Percentiles rank a stretch among this genome's conserved stretches.
phyloP scores from a whole-genome alignment of 1,140 invertebrate species.

The Pomacea maculata region DNA sequence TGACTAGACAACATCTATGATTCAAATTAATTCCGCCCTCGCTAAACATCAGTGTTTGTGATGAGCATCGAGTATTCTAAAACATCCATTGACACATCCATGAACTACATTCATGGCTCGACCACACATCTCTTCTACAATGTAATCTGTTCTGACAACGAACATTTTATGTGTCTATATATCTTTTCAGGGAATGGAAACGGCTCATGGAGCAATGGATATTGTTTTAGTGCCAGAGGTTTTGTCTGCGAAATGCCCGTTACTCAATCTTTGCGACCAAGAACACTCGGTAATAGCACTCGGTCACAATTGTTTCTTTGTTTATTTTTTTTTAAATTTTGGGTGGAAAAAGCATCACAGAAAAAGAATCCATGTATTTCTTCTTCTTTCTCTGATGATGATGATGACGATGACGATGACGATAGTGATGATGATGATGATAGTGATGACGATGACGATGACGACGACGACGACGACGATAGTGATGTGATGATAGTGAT shows the following conservation, averaged over 20 bases:
- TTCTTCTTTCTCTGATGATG: neutral
- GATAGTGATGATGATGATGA: too few species aligned
- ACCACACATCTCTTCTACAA: neutral
- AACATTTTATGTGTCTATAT: neutral
- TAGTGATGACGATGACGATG: too few species aligned
- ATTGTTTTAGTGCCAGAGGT: conserved; percentile 32
- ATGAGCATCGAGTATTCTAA: neutral
- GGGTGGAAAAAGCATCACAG: neutral
- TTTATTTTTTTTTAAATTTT: neutral
- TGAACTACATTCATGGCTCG: neutral
- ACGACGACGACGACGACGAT: too few species aligned
- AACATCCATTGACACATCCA: neutral
- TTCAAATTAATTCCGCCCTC: neutral
- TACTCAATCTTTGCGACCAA: conserved; percentile 1
- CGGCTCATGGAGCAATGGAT: conserved; percentile 34
- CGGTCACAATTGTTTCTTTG: too few species aligned
- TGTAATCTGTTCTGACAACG: neutral
- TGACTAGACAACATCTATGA: neutral
- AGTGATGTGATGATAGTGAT: too few species aligned
- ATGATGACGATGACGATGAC: neutral
- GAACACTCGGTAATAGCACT: neutral
- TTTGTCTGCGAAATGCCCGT: conserved; percentile 33
- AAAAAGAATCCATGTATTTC: neutral
- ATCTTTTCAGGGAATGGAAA: conserved; percentile 11
- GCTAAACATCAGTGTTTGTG: neutral